These are phyloP conservation scores for Acanthosepion pharaonis DNA, from an alignment of 2,888 invertebrate genomes.

Conservation along the genomic window DNA sequence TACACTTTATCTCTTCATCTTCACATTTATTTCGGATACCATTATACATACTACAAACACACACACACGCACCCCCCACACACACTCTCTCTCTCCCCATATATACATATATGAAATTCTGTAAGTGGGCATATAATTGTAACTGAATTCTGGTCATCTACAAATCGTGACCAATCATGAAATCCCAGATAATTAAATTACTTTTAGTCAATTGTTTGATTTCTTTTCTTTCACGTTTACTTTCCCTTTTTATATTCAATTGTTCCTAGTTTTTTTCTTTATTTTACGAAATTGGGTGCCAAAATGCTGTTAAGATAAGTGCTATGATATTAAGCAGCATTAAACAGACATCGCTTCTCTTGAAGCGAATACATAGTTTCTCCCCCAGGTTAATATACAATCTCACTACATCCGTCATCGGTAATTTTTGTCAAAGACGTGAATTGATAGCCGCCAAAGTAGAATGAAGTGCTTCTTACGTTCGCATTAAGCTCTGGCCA, in stretches of 20 bases:
- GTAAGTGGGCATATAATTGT: too few species aligned
- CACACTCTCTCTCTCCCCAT: neutral
- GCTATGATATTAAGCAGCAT: neutral
- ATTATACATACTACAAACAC: too few species aligned
- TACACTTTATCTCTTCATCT: too few species aligned
- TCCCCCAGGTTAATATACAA: neutral
- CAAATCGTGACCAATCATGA: too few species aligned
- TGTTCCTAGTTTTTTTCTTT: neutral
- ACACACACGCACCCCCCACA: too few species aligned
- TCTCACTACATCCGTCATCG: neutral
- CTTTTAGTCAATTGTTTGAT: too few species aligned
- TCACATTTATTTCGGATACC: too few species aligned
- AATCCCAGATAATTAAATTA: too few species aligned
- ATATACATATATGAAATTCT: neutral
- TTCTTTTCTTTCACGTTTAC: too few species aligned
- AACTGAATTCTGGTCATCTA: too few species aligned
- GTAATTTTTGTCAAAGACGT: neutral
- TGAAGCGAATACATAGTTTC: neutral
- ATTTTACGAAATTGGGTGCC: neutral
- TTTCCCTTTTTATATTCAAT: neutral
- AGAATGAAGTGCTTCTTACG: neutral
- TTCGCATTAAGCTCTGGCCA: neutral
- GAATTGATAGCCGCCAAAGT: neutral
- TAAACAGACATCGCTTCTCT: neutral
- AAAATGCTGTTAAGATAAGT: neutral